phyloP scores from a whole-genome alignment of 2,888 invertebrate species.

The Magallana nippona region DNA sequence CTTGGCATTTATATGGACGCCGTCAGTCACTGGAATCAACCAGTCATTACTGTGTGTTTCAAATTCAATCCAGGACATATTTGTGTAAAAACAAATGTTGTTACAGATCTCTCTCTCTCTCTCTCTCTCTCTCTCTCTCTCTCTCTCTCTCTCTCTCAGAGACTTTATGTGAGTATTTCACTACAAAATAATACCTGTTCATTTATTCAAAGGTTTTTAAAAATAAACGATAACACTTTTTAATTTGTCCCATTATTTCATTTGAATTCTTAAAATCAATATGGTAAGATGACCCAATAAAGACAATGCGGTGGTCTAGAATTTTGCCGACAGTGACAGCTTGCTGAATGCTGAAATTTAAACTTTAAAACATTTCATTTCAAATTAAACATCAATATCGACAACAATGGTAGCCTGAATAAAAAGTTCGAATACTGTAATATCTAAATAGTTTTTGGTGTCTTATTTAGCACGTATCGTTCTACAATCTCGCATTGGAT shows the following conservation, averaged over 20 bases:
- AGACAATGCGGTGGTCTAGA: too few species aligned
- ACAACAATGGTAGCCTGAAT: background rate
- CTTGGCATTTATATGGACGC: background rate
- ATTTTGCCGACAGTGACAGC: too few species aligned
- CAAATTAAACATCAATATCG: slow-evolving; percentile 4
- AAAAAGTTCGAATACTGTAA: too few species aligned
- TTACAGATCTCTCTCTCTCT: background rate
- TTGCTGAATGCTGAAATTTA: too few species aligned
- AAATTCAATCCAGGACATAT: background rate
- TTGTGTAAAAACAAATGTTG: background rate
- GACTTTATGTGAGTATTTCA: background rate
- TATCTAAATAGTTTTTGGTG: too few species aligned
- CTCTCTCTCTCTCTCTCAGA: slow-evolving; percentile 13
- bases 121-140: slow-evolving; percentile 41
- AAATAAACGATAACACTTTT: too few species aligned
- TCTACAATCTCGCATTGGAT: background rate
- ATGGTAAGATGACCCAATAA: too few species aligned
- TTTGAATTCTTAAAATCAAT: too few species aligned
- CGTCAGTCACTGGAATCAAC: background rate
- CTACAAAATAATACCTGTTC: too few species aligned
- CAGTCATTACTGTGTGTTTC: slow-evolving; percentile 6
- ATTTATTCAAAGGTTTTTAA: too few species aligned
- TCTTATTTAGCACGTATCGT: too few species aligned
- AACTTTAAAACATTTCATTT: background rate
- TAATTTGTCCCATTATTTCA: too few species aligned